phyloP scores from a whole-genome alignment of 2,888 invertebrate genomes.

The Ptilodon capucinus region DNA sequence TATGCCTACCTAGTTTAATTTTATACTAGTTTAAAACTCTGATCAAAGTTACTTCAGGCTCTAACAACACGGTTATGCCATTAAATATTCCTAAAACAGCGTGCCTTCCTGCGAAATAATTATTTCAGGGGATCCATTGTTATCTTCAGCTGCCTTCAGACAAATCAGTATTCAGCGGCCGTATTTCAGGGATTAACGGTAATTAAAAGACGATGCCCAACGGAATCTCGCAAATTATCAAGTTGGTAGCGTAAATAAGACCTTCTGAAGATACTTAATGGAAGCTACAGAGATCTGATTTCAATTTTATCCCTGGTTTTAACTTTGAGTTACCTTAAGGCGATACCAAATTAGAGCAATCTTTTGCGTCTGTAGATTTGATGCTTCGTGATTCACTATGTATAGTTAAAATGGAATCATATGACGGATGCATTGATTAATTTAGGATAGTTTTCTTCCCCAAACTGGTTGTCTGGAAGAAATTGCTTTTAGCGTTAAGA shows the following conservation, averaged over 20 bases:
- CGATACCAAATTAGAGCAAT: too few relatives aligned
- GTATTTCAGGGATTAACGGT: background rate
- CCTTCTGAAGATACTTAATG: too few relatives aligned
- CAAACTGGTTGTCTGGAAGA: too few relatives aligned
- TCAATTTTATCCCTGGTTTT: too few relatives aligned
- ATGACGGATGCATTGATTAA: too few relatives aligned
- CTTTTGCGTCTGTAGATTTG: too few relatives aligned
- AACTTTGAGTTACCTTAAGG: too few relatives aligned
- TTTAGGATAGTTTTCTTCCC: too few relatives aligned
- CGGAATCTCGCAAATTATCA: background rate
- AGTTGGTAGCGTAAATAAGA: background rate
- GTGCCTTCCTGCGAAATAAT: background rate
- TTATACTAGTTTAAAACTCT: background rate
- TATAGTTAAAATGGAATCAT: too few relatives aligned
- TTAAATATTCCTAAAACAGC: background rate
- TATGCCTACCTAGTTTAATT: background rate
- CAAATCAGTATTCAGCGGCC: background rate
- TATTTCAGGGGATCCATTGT: background rate
- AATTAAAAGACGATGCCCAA: background rate
- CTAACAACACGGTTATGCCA: background rate
- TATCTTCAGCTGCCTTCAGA: background rate
- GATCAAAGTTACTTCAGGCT: background rate
- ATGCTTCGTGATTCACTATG: too few relatives aligned
- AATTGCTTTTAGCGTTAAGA: too few relatives aligned
- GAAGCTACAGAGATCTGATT: too few relatives aligned